A percentile compares a stretch with the other conserved stretches of the same genome.
phyloP scores from a whole-genome alignment of 2,113 vertebrate species.

The Petrocephalus microphthalmus region DNA sequence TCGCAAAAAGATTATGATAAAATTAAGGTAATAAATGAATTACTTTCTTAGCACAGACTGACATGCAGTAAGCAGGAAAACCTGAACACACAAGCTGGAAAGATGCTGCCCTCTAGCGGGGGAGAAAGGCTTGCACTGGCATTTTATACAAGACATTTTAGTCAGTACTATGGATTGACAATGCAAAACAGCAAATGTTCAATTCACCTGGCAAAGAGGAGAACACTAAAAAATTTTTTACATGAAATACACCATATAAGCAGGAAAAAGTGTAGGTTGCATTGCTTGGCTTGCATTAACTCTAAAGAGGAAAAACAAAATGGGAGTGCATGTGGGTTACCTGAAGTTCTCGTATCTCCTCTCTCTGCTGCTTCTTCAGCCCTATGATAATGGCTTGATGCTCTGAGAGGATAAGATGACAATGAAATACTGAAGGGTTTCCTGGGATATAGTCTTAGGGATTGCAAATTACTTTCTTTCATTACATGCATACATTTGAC shows the following conservation, averaged over 20 bases:
- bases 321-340: conserved; percentile 43
- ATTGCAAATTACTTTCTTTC: background rate
- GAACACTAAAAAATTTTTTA: background rate
- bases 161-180: background rate
- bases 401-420: conserved; percentile 54
- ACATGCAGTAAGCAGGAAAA: background rate
- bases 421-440: conserved; percentile 13
- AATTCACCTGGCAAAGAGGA: background rate
- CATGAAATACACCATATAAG: background rate
- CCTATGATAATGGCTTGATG: conserved; percentile 51
- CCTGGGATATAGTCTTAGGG: background rate
- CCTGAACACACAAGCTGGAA: background rate
- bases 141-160: background rate
- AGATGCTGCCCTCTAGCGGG: conserved; percentile 19
- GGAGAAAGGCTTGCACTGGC: background rate
- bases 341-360: conserved; percentile 56
- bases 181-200: background rate
- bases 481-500: background rate
- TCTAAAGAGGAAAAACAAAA: background rate
- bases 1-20: background rate
- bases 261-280: background rate
- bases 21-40: background rate
- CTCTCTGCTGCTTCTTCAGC: conserved; percentile 50
- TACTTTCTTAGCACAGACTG: background rate
- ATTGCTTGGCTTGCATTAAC: background rate